Percentiles rank a stretch among this genome's conserved stretches.
phyloP scores from a whole-genome alignment of 2,888 invertebrate genomes.

The Gari tellinella region DNA sequence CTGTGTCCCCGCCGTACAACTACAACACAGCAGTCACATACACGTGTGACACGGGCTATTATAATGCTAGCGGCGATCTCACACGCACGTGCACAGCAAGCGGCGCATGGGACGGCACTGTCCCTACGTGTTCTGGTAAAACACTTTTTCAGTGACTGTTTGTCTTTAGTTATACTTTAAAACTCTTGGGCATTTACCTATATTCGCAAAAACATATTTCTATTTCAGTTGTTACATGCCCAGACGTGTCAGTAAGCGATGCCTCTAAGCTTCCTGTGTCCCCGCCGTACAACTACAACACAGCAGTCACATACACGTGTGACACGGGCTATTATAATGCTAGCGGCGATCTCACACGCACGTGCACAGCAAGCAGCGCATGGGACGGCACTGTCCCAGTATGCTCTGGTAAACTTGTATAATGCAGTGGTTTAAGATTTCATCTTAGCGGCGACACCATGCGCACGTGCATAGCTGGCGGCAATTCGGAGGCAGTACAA shows the following conservation, averaged over 20 bases:
- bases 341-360: constrained; percentile 33
- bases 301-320: constrained; percentile 36
- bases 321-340: constrained; percentile 26
- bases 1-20: constrained; percentile 7
- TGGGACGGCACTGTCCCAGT: constrained; percentile 34
- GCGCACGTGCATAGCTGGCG: too few relatives aligned
- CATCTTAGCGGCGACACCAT: too few relatives aligned
- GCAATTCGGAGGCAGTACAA: too few relatives aligned
- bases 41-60: constrained; percentile 35
- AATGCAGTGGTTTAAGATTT: too few relatives aligned
- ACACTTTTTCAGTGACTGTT: too few relatives aligned
- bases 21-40: constrained; percentile 30
- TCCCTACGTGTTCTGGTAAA: constrained; percentile 43
- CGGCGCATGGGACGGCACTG: constrained; percentile 22
- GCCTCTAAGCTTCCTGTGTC: constrained; percentile 14
- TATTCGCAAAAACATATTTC: too few relatives aligned
- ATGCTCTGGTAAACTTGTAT: constrained; percentile 52
- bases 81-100: constrained; percentile 27
- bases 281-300: constrained; percentile 22
- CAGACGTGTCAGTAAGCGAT: not conserved
- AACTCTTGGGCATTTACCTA: too few relatives aligned
- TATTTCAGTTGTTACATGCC: constrained; percentile 32
- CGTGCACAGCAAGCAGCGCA: constrained; percentile 23
- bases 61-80: constrained; percentile 29
- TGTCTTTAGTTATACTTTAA: too few relatives aligned